Evolutionary conservation across 2,113 vertebrate species (phyloP).

Genomic region (Trogon melanurus): DNA sequence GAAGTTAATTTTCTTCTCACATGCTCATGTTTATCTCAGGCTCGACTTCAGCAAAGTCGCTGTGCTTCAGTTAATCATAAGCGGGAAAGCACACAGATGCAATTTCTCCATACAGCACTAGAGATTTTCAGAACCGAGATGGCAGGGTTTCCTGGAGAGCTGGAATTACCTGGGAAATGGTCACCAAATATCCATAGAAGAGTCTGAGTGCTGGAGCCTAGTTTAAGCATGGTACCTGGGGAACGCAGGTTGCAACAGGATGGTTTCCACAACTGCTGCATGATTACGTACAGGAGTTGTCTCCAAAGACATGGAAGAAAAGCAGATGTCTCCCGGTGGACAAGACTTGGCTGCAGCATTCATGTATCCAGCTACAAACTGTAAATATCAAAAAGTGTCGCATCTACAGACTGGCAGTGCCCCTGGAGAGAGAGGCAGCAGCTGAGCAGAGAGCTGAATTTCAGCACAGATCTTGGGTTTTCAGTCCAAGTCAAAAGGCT

Average conservation of each 20-base stretch:
- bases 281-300: neutral
- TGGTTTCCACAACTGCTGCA: neutral
- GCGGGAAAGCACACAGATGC: neutral
- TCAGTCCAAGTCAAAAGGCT: neutral
- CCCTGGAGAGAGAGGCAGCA: neutral
- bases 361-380: neutral
- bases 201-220: neutral
- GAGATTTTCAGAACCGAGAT: neutral
- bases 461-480: neutral
- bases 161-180: neutral
- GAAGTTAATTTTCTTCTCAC: neutral
- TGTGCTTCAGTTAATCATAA: neutral
- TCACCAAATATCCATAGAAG: neutral
- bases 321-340: neutral
- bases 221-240: neutral
- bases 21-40: neutral
- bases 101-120: neutral
- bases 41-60: neutral
- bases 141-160: neutral
- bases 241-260: neutral
- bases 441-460: neutral
- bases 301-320: neutral
- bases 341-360: neutral
- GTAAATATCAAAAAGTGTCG: neutral
- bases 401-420: neutral